Conservation (phyloP, 2,888 invertebrate species). For the Papilio demoleus region DNA sequence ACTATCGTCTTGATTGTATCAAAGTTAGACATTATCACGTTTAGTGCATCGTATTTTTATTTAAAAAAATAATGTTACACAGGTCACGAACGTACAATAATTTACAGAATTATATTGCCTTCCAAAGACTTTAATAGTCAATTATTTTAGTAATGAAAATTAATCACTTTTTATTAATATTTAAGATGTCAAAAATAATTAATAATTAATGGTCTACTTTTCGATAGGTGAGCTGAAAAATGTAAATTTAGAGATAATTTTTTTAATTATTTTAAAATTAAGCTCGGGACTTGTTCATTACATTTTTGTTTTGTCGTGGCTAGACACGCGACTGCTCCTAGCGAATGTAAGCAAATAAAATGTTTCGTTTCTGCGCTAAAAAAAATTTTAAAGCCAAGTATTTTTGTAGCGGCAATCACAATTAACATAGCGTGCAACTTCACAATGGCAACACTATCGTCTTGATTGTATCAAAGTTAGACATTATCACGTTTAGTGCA, state of each 20-base stretch:
- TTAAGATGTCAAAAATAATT: too few relatives aligned
- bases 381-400: slow-evolving; percentile 7
- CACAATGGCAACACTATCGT: slow-evolving; percentile 19
- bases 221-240: too few relatives aligned
- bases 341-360: slow-evolving; percentile 42
- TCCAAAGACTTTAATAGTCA: too few relatives aligned
- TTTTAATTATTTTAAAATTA: too few relatives aligned
- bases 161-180: too few relatives aligned
- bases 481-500: slow-evolving; percentile 16
- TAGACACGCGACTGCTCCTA: slow-evolving; percentile 41
- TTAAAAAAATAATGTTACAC: not conserved
- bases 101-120: too few relatives aligned
- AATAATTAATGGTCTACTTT: too few relatives aligned
- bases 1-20: slow-evolving; percentile 22
- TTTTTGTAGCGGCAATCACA: slow-evolving; percentile 24
- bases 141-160: too few relatives aligned
- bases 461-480: slow-evolving; percentile 11
- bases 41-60: not conserved
- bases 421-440: slow-evolving; percentile 25
- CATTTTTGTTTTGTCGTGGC: slow-evolving; percentile 54
- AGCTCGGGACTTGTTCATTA: slow-evolving; percentile 58
- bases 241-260: too few relatives aligned
- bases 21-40: slow-evolving; percentile 14
- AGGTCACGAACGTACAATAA: not conserved
- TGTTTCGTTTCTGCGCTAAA: slow-evolving; percentile 13